Conservation (phyloP, 2,888 invertebrate species). For the Ormyrus rosae region DNA sequence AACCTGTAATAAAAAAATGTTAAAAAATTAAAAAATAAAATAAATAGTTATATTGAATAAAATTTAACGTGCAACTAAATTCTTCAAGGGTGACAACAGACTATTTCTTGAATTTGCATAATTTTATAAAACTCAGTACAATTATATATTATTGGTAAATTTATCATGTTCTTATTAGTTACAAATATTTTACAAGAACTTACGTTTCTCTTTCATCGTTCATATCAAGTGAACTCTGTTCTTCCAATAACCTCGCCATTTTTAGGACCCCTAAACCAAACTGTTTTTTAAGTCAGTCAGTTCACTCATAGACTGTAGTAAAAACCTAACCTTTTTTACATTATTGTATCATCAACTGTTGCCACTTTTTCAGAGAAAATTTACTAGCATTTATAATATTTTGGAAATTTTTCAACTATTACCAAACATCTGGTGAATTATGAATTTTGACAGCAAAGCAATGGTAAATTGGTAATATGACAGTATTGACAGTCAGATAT, state of each 20-base stretch:
- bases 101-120: too few relatives aligned
- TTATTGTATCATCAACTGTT: neutral
- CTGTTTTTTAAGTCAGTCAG: neutral
- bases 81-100: too few relatives aligned
- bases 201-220: constrained; percentile 71
- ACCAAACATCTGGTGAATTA: constrained; percentile 2
- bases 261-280: constrained; percentile 52
- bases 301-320: neutral
- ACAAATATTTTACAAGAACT: constrained; percentile 57
- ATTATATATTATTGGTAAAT: neutral
- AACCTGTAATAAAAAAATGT: constrained; percentile 62
- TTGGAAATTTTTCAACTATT: constrained; percentile 20
- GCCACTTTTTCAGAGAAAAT: constrained; percentile 24
- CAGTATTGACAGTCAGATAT: neutral
- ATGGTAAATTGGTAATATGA: neutral
- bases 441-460: neutral
- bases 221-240: constrained; percentile 69
- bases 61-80: too few relatives aligned
- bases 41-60: too few relatives aligned
- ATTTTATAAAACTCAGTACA: too few relatives aligned
- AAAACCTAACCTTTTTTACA: constrained; percentile 44
- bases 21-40: too few relatives aligned
- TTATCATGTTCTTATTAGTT: neutral
- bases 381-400: neutral
- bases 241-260: constrained; percentile 72